A percentile compares a stretch with the other conserved stretches of the same genome.
Evolutionary conservation across 2,888 invertebrate species (phyloP).

Genomic region (Chironomus tentans): DNA sequence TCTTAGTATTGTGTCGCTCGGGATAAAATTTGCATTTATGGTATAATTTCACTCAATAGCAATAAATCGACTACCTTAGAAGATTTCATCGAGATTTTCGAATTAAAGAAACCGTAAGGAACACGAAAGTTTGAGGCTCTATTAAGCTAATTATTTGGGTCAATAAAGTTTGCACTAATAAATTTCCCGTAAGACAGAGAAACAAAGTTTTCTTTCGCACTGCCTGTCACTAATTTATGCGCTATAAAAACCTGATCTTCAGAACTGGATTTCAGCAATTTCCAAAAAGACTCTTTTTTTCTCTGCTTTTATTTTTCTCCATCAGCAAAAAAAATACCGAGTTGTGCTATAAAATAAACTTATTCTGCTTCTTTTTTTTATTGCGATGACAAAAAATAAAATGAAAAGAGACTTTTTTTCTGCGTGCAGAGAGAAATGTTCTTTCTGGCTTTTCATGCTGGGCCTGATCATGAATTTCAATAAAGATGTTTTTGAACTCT

Average conservation of each 20-base stretch:
- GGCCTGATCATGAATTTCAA: neutral
- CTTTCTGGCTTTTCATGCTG: neutral
- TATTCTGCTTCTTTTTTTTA: neutral
- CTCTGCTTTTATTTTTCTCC: neutral
- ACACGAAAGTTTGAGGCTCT: too few species aligned
- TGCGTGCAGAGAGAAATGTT: neutral
- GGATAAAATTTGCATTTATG: neutral
- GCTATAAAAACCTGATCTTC: neutral
- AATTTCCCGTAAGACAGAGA: neutral
- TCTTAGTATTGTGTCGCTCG: neutral
- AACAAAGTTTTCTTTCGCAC: neutral
- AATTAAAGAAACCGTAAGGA: too few species aligned
- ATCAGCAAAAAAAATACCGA: neutral
- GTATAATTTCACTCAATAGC: neutral
- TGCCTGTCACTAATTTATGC: constrained; percentile 3
- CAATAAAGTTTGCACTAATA: neutral
- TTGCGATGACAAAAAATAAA: neutral
- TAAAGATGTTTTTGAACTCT: neutral
- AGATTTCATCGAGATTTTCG: neutral
- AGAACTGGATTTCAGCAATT: neutral
- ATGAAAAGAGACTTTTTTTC: neutral
- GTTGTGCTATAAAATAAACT: too few species aligned
- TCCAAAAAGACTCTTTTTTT: neutral
- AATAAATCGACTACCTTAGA: neutral
- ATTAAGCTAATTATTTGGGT: neutral